phyloP scores from a whole-genome alignment of 1,140 invertebrate genomes.

The Paraescarpia echinospica region DNA sequence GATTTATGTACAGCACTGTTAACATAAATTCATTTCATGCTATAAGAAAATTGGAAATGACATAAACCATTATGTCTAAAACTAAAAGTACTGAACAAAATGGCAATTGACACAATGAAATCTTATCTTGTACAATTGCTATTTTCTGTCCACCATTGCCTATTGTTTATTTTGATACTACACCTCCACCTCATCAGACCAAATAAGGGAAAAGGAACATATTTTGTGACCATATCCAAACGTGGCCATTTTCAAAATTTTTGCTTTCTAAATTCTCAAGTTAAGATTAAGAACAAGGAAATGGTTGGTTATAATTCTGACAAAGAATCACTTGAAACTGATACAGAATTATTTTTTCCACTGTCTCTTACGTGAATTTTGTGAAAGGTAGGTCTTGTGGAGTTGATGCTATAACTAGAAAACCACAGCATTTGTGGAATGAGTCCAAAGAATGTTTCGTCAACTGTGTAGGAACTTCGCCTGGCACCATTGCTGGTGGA shows the following conservation, averaged over 20 bases:
- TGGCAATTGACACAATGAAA: background rate
- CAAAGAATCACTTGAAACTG: no score
- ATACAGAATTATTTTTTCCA: no score
- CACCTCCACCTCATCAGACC: no score
- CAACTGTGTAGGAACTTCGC: background rate
- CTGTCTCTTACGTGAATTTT: background rate
- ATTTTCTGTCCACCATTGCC: background rate
- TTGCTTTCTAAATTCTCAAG: background rate
- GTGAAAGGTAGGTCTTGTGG: background rate
- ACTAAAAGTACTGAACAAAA: background rate
- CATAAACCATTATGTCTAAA: background rate
- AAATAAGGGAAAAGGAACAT: background rate
- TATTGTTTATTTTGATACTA: no score
- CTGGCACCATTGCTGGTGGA: background rate
- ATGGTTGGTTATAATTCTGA: no score
- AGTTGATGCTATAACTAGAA: background rate
- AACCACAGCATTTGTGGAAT: background rate
- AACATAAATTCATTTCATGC: no score
- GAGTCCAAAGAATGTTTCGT: background rate
- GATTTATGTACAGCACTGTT: no score
- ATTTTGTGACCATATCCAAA: background rate
- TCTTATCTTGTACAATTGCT: background rate
- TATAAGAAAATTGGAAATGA: no score
- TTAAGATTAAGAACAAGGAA: background rate
- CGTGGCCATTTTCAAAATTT: background rate